Conservation (phyloP, 2,888 invertebrate species). For the Watsonalla cultraria region DNA sequence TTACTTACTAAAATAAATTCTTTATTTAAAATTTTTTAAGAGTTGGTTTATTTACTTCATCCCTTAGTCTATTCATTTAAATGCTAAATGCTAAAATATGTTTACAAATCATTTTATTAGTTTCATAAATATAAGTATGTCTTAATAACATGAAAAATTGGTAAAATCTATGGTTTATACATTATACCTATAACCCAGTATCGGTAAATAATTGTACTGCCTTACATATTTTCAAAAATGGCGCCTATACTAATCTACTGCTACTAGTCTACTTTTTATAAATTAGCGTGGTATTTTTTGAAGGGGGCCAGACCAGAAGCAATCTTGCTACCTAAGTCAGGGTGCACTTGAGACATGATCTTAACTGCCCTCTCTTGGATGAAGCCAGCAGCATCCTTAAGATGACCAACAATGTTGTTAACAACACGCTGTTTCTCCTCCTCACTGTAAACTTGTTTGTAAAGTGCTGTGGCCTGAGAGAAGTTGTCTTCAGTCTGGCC, state of each 20-base stretch:
- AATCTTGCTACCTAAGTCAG: constrained; percentile 86
- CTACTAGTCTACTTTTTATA: constrained; percentile 46
- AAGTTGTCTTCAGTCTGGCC: constrained; percentile 93
- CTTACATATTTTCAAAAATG: constrained; percentile 23
- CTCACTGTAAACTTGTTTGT: constrained; percentile 86
- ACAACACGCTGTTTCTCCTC: constrained; percentile 85
- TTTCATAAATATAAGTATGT: no score
- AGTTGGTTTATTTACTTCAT: no score
- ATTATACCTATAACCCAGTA: no score
- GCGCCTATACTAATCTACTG: constrained; percentile 29
- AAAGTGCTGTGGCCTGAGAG: constrained; percentile 89
- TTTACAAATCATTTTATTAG: no score
- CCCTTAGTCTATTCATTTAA: no score
- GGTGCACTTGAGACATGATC: constrained; percentile 89
- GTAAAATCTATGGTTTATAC: no score
- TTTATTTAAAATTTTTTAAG: no score
- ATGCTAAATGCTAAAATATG: no score
- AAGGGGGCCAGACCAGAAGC: constrained; percentile 80
- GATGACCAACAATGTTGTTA: constrained; percentile 87
- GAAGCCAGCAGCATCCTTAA: constrained; percentile 89
- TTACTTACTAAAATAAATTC: no score
- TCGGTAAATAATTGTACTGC: background rate
- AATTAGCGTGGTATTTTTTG: constrained; percentile 78
- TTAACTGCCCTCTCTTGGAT: constrained; percentile 92
- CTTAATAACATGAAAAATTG: no score